Evolutionary conservation across 2,888 invertebrate genomes (phyloP).

Genomic region (Chaetoderma sp.): DNA sequence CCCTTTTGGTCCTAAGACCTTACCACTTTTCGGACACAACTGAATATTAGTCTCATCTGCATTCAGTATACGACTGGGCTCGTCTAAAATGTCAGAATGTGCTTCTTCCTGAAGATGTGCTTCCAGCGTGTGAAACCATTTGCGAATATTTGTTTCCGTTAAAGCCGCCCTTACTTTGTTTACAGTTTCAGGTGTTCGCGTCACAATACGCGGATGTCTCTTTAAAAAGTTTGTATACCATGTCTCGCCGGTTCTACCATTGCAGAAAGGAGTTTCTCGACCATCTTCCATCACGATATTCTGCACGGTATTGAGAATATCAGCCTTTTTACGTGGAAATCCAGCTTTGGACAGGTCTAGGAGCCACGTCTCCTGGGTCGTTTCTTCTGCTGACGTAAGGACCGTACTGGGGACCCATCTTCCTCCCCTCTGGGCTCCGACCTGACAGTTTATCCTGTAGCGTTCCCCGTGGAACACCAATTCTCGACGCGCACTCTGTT

Average conservation of each 20-base stretch:
- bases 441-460: background rate
- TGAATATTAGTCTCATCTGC: slow-evolving; percentile 21
- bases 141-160: slow-evolving; percentile 8
- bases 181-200: slow-evolving; percentile 3
- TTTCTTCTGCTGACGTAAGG: background rate
- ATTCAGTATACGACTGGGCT: slow-evolving; percentile 12
- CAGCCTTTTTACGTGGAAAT: background rate
- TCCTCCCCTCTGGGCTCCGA: background rate
- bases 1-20: slow-evolving; percentile 4
- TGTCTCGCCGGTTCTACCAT: slow-evolving; percentile 20
- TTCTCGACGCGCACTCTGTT: background rate
- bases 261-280: slow-evolving; percentile 20
- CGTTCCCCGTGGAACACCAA: background rate
- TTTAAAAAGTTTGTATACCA: slow-evolving; percentile 23
- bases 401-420: background rate
- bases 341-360: background rate
- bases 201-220: slow-evolving; percentile 4
- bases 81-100: background rate
- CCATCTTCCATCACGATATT: slow-evolving; percentile 8
- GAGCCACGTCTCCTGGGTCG: background rate
- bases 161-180: slow-evolving; percentile 20
- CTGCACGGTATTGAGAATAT: slow-evolving; percentile 7
- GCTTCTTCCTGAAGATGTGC: slow-evolving; percentile 11
- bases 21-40: slow-evolving; percentile 14
- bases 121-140: slow-evolving; percentile 14